These are phyloP conservation scores for Lysandra bellargus DNA, from an alignment of 2,888 invertebrate genomes.

Conservation along the genomic window DNA sequence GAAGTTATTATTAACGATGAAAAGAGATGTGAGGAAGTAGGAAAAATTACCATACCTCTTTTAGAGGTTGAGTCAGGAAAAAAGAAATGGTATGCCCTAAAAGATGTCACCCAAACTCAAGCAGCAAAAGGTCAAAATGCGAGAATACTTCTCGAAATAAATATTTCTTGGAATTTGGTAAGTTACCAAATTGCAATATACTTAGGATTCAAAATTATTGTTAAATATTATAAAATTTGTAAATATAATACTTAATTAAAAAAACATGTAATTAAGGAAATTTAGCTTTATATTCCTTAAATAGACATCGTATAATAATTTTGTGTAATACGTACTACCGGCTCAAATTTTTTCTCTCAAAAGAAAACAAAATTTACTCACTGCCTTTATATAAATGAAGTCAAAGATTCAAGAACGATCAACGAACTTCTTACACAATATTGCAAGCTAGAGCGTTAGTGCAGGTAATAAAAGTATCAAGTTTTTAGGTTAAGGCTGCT, in stretches of 20 bases:
- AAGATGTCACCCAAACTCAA: slow-evolving; percentile 92
- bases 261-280: not conserved
- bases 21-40: slow-evolving; percentile 97
- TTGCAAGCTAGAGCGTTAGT: not conserved
- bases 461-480: slow-evolving; percentile 20
- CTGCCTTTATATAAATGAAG: not conserved
- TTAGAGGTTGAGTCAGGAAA: slow-evolving; percentile 90
- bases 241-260: not conserved
- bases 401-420: slow-evolving; percentile 9
- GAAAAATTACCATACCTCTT: slow-evolving; percentile 92
- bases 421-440: slow-evolving; percentile 6
- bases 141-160: slow-evolving; percentile 92
- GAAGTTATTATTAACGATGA: slow-evolving; percentile 97
- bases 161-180: slow-evolving; percentile 93
- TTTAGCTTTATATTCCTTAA: no score
- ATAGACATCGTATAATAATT: no score
- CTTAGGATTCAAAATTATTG: no score
- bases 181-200: slow-evolving; percentile 46
- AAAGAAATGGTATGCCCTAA: slow-evolving; percentile 96
- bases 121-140: slow-evolving; percentile 93
- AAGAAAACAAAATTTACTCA: not conserved
- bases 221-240: no score
- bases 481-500: slow-evolving; percentile 82
- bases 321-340: not conserved
- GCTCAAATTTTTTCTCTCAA: not conserved